Evolutionary conservation across 2,888 invertebrate species (phyloP).

Genomic region (Agonopterix subpropinquella): DNA sequence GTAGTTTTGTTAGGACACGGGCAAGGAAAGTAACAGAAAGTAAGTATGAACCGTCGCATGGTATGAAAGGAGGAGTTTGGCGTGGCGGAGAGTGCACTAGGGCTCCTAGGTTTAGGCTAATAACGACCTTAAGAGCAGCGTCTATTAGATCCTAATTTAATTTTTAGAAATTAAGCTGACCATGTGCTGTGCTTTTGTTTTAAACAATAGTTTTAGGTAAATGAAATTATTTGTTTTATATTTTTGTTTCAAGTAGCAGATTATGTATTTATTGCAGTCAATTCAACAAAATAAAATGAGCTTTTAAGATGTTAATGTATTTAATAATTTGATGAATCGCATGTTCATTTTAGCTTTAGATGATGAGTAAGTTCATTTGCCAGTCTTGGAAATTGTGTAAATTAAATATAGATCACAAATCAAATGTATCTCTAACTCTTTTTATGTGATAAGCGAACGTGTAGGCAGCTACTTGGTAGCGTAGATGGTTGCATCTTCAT

Average conservation of each 20-base stretch:
- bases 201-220: slow-evolving; percentile 68
- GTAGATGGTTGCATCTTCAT: slow-evolving; percentile 60
- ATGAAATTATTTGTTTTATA: slow-evolving; percentile 66
- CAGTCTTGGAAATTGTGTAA: slow-evolving; percentile 46
- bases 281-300: slow-evolving; percentile 49
- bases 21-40: slow-evolving; percentile 1
- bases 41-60: neutral
- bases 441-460: slow-evolving; percentile 50
- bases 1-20: slow-evolving; percentile 50
- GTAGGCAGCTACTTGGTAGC: slow-evolving; percentile 67
- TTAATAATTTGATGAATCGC: slow-evolving; percentile 37
- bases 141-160: slow-evolving; percentile 63
- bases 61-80: slow-evolving; percentile 22
- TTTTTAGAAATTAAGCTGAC: slow-evolving; percentile 70
- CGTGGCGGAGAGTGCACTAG: slow-evolving; percentile 48
- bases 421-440: slow-evolving; percentile 55
- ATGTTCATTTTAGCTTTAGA: slow-evolving; percentile 49
- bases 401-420: slow-evolving; percentile 57
- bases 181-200: slow-evolving; percentile 76
- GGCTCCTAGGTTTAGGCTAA: slow-evolving; percentile 64
- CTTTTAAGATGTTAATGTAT: slow-evolving; percentile 51
- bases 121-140: slow-evolving; percentile 50
- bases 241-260: slow-evolving; percentile 46
- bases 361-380: slow-evolving; percentile 50
- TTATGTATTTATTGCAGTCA: slow-evolving; percentile 69